Conservation (phyloP, 2,888 invertebrate species). For the Sinhomidia bicolor region DNA sequence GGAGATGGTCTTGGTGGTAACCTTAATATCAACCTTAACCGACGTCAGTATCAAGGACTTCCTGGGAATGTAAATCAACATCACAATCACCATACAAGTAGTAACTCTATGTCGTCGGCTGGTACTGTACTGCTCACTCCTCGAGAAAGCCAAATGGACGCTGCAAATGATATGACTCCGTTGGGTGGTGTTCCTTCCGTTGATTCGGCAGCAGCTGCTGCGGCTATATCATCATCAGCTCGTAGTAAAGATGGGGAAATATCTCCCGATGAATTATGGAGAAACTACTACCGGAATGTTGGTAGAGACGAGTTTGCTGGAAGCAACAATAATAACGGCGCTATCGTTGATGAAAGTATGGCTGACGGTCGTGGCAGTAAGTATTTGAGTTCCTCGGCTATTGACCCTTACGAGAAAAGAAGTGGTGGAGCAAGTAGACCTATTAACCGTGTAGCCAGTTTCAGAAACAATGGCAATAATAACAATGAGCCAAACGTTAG, state of each 20-base stretch:
- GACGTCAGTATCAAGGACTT: slow-evolving; percentile 69
- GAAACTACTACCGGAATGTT: slow-evolving; percentile 64
- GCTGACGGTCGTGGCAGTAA: slow-evolving; percentile 28
- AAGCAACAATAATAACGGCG: slow-evolving; percentile 28
- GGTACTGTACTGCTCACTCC: slow-evolving; percentile 11
- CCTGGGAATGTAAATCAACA: slow-evolving; percentile 45
- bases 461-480: background rate
- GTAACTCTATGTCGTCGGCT: slow-evolving; percentile 17
- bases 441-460: slow-evolving; percentile 28
- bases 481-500: background rate
- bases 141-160: slow-evolving; percentile 39
- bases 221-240: background rate
- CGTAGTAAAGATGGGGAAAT: slow-evolving; percentile 46
- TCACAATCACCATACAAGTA: slow-evolving; percentile 33
- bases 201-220: slow-evolving; percentile 1
- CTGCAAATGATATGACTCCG: slow-evolving; percentile 21
- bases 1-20: slow-evolving; percentile 63
- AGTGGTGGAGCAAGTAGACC: slow-evolving; percentile 50
- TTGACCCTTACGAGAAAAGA: slow-evolving; percentile 70
- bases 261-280: slow-evolving; percentile 59
- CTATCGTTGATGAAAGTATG: slow-evolving; percentile 50
- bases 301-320: background rate
- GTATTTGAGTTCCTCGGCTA: slow-evolving; percentile 40
- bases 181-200: slow-evolving; percentile 10
- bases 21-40: slow-evolving; percentile 74